These are phyloP conservation scores for Hypena proboscidalis DNA, from an alignment of 2,888 invertebrate species.

Conservation along the genomic window DNA sequence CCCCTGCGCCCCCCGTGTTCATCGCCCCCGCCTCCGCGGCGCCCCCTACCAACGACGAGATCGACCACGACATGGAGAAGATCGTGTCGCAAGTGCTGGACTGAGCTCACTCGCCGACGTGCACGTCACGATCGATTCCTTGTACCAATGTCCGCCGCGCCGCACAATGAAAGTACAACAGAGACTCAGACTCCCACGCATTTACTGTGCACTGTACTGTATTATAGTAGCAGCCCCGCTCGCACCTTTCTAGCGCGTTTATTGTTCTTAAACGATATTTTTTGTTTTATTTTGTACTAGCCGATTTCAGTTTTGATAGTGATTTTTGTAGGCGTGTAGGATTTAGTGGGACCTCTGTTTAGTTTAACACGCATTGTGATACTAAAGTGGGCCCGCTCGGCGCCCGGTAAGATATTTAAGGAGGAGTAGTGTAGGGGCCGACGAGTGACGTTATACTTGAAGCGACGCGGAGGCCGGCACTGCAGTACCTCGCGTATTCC, in stretches of 20 bases:
- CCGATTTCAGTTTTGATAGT: slow-evolving; percentile 69
- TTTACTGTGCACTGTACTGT: slow-evolving; percentile 34
- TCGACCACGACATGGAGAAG: slow-evolving; percentile 91
- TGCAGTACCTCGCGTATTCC: background rate
- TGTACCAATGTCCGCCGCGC: slow-evolving; percentile 7
- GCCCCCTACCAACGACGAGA: slow-evolving; percentile 78
- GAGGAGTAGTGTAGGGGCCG: slow-evolving; percentile 40
- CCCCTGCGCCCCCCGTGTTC: slow-evolving; percentile 43
- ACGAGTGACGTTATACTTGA: slow-evolving; percentile 9
- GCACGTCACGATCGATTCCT: slow-evolving; percentile 4
- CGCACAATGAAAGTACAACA: slow-evolving; percentile 48
- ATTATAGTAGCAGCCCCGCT: slow-evolving; percentile 14
- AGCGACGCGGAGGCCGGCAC: slow-evolving; percentile 4
- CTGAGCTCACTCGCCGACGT: slow-evolving; percentile 38
- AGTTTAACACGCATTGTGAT: slow-evolving; percentile 80
- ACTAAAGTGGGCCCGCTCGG: slow-evolving; percentile 74
- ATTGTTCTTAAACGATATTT: slow-evolving; percentile 54
- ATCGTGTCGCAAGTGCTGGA: slow-evolving; percentile 88
- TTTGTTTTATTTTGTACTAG: slow-evolving; percentile 61
- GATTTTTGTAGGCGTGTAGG: slow-evolving; percentile 67
- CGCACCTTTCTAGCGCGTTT: slow-evolving; percentile 43
- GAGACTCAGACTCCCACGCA: slow-evolving; percentile 18
- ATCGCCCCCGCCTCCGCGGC: slow-evolving; percentile 29
- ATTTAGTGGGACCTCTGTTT: slow-evolving; percentile 72
- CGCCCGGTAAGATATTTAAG: slow-evolving; percentile 73